Evolutionary conservation across 2,797 vertebrate genomes (phyloP), one percentile per base, ranked within the genome.

Genomic region (Clarias laeviceps): DNA sequence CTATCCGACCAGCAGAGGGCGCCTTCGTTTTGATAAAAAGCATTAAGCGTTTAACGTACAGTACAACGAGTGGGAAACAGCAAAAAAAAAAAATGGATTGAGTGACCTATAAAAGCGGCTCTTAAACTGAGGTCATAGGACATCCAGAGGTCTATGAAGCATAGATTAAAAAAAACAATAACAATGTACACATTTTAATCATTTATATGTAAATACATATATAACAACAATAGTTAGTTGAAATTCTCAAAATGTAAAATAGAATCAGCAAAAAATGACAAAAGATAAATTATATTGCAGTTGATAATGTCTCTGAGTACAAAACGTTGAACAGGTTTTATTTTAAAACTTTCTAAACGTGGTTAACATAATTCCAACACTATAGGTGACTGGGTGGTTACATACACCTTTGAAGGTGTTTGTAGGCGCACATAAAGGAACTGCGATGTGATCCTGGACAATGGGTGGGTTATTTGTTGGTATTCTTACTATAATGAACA

Each of bases 1-100:
- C 12, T 79, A n/a, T 27, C 14, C 1, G 61, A 80, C 59, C 79
- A 80, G 40, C 62, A 80, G 79, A 80, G 17, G 79, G 59, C 40
- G 62, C n/a, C 62, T 2, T 50, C 40, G 62, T 2, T 80, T n/a
- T 80, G 61, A 24, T 22, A 65, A 29, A 50, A 18, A 50, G 34
- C 9, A 20, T 17, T 27, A 18, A 9, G 40, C 1, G 45, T 27
- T 15, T 14, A 18, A 14, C 0, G 15, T 29, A 29, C 0, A 17
- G 40, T 50, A n/a, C 14, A n/a, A 0, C 7, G 14, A 74, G 27
- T 6, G 27, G 40, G n/a, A 50, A 54, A 22, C 8, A n/a, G 50
- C 2, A 54, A 14, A 3, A 56, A 5, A 2, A 61, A n/a, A 1
- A 4, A n/a, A 62, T 40, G 40, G 20, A 11, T 15, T 12, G 4